Percentiles rank a stretch among this genome's conserved stretches.
Evolutionary conservation across 1,140 invertebrate species (phyloP).

Genomic region (Drosophila nigrodunni): DNA sequence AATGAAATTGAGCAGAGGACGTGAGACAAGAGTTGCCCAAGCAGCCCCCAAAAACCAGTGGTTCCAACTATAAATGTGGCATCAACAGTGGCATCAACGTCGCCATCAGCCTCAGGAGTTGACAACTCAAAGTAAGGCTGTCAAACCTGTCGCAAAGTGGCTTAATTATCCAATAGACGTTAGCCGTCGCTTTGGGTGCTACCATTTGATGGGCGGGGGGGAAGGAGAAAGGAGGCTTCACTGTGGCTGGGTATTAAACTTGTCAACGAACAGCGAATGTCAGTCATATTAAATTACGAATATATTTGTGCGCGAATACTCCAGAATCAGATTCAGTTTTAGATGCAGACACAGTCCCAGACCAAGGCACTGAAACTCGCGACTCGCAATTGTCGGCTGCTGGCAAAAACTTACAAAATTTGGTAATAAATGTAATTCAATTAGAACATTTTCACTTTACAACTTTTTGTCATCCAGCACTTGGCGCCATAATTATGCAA

Average conservation of each 20-base stretch:
- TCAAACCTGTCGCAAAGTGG: conserved; percentile 81
- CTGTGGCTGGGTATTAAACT: conserved; percentile 53
- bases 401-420: conserved; percentile 22
- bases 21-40: background rate
- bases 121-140: conserved; percentile 76
- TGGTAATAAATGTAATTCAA: conserved; percentile 70
- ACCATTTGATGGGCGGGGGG: background rate
- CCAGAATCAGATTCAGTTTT: background rate
- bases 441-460: conserved; percentile 25
- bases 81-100: conserved; percentile 17
- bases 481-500: conserved; percentile 60
- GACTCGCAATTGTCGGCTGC: background rate
- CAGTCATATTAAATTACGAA: conserved; percentile 72
- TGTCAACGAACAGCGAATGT: conserved; percentile 62
- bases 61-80: background rate
- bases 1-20: conserved; percentile 55
- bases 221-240: too few relatives aligned
- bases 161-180: conserved; percentile 82
- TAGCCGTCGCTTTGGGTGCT: conserved; percentile 33
- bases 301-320: background rate
- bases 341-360: too few relatives aligned
- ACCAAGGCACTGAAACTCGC: too few relatives aligned
- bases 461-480: conserved; percentile 21
- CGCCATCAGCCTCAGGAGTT: conserved; percentile 31
- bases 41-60: background rate